phyloP scores from a whole-genome alignment of 2,888 invertebrate species.

The Leucozona laternaria region DNA sequence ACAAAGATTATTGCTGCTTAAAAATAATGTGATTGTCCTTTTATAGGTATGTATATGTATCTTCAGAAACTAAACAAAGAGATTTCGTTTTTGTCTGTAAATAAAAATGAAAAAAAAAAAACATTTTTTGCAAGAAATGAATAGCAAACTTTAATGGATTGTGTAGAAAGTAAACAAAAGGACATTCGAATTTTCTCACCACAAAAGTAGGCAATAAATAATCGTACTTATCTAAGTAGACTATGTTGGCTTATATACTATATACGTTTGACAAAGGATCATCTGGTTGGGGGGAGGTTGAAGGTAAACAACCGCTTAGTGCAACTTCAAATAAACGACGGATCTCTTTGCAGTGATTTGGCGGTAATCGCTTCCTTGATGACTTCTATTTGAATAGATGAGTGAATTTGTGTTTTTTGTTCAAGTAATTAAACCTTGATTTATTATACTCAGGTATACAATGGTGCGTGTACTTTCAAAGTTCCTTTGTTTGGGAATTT shows the following conservation, averaged over 20 bases:
- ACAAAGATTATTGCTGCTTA: constrained; percentile 69
- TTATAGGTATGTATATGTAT: neutral
- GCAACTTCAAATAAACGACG: constrained; percentile 36
- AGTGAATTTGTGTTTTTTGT: constrained; percentile 34
- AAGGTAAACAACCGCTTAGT: constrained; percentile 57
- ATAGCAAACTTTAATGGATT: constrained; percentile 54
- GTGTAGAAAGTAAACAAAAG: constrained; percentile 56
- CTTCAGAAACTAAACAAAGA: constrained; percentile 62
- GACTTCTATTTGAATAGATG: constrained; percentile 31
- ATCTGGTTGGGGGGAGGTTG: constrained; percentile 33
- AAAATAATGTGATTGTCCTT: constrained; percentile 71
- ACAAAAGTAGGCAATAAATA: constrained; percentile 69
- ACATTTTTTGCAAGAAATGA: constrained; percentile 53
- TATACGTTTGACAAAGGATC: constrained; percentile 58
- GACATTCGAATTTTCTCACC: constrained; percentile 67
- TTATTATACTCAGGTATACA: constrained; percentile 3
- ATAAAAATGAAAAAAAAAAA: constrained; percentile 21
- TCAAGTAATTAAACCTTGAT: constrained; percentile 31
- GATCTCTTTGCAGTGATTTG: constrained; percentile 36
- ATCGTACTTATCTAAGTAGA: constrained; percentile 60
- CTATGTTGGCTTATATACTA: neutral
- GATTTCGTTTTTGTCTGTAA: constrained; percentile 53
- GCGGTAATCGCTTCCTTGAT: constrained; percentile 30
- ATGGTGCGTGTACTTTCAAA: neutral
- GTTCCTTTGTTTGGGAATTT: constrained; percentile 27